Base-by-base conservation (phyloP, 2,113 vertebrate species). In the Beaufortia kweichowensis region DNA sequence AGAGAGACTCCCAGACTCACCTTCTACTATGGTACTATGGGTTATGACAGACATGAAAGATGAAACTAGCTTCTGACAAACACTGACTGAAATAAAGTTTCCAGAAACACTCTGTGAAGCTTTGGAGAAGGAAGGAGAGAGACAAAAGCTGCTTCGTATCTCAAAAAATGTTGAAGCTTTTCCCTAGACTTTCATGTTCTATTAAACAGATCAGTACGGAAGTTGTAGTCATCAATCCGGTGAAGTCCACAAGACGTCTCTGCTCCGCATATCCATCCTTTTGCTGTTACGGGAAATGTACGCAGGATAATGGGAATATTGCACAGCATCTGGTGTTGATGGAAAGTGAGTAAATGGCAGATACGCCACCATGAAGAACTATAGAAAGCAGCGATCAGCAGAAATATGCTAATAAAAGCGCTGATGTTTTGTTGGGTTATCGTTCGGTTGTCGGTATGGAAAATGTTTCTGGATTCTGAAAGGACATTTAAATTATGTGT, bases 41-140 rank as follows among this genome's bases (percentile, higher is more conserved):
- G 71, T 61, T 74, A 61, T 74, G 57, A 56, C 70, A 73, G 39
- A 31, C 60, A 53, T 53, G 56, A 61, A 74, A 74, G 71, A 74
- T 46, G 60, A 26, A 74, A 26, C 28, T 8, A 26, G 60, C 26
- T 61, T 60, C 23, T 74, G 71, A 74, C 56, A 61, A 74, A 61
- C 33, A 19, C 31, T 59, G 56, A 74, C 33, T 43, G 19, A 73
- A 74, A 46, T 12, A 74, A 72, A 72, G 33, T 43, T 72, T 39
- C 69, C 17, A 72, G 33, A 72, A 57, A 70, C 31, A 41, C 23
- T 41, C 23, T 72, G 10, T 56, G 69, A 72, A 57, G 69, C 55
- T 41, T 21, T 7, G 9, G 39, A 43, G 50, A 72, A 28, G 35
- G 29, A n/a, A n/a, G 3, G 7, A 43, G 3, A 72, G 0, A 0